Percentiles rank a stretch among this genome's conserved stretches.
Evolutionary conservation across 2,113 vertebrate genomes (phyloP).

Genomic region (Leptobrachium ailaonicum): DNA sequence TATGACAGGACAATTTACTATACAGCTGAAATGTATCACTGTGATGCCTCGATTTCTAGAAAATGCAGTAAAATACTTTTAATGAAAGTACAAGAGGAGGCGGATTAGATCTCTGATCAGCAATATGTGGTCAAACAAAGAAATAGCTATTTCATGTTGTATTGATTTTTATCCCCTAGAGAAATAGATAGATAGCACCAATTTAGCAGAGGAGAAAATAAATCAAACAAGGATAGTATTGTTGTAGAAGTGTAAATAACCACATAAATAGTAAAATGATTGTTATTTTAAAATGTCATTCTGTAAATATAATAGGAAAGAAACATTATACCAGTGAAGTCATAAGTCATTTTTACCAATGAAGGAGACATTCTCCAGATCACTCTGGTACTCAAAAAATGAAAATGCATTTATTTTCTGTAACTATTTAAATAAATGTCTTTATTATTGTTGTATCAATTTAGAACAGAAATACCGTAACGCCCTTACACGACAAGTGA

Average conservation of each 20-base stretch:
- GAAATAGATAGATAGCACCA: constrained; percentile 42
- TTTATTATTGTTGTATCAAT: neutral
- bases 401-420: neutral
- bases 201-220: constrained; percentile 36
- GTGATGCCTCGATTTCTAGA: constrained; percentile 17
- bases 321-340: neutral
- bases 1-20: constrained; percentile 10
- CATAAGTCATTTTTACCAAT: neutral
- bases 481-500: neutral
- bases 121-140: constrained; percentile 31
- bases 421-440: neutral
- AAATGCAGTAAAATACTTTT: constrained; percentile 36
- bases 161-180: constrained; percentile 47
- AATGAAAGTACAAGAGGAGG: constrained; percentile 23
- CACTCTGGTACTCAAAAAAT: neutral
- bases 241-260: constrained; percentile 33
- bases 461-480: neutral
- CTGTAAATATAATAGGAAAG: constrained; percentile 9
- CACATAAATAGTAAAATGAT: constrained; percentile 20
- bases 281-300: constrained; percentile 13
- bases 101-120: constrained; percentile 42
- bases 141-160: constrained; percentile 46
- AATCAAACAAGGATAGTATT: constrained; percentile 43
- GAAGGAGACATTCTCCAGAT: neutral
- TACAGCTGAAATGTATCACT: constrained; percentile 15